Conservation (phyloP, 2,888 invertebrate genomes). For the Campaea margaritaria region DNA sequence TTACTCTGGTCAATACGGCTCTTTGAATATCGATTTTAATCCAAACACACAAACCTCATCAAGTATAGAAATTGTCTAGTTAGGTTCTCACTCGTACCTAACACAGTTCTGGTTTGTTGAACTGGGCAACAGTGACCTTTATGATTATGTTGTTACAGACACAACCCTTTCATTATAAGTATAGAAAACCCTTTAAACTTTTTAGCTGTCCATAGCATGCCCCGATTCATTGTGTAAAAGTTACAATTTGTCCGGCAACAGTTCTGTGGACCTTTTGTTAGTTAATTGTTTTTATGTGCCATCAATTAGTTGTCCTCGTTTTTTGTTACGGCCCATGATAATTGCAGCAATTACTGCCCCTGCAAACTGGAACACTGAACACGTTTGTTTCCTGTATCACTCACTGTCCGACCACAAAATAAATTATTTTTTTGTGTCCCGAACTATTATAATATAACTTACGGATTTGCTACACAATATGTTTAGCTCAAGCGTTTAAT, state of each 20-base stretch:
- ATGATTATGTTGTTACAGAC: too few relatives aligned
- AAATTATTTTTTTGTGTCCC: not conserved
- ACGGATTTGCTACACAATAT: not conserved
- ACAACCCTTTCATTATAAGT: too few relatives aligned
- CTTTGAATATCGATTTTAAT: not conserved
- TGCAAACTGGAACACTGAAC: slow-evolving; percentile 33
- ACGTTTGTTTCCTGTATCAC: slow-evolving; percentile 15
- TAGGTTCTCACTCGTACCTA: too few relatives aligned
- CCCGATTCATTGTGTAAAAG: not conserved
- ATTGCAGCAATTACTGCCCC: slow-evolving; percentile 37
- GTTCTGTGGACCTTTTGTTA: slow-evolving; percentile 22
- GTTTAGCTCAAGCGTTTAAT: not conserved
- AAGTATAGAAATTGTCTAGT: not conserved
- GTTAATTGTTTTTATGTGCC: slow-evolving; percentile 36
- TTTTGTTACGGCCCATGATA: slow-evolving; percentile 33
- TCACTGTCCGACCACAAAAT: slow-evolving; percentile 29
- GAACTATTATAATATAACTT: not conserved
- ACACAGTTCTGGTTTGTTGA: not conserved
- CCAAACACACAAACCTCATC: not conserved
- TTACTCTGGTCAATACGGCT: not conserved
- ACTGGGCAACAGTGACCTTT: not conserved
- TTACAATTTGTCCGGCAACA: slow-evolving; percentile 14
- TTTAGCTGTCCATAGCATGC: too few relatives aligned
- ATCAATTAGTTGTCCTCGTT: slow-evolving; percentile 38
- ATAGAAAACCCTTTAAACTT: too few relatives aligned